Evolutionary conservation across 2,888 invertebrate genomes (phyloP).

Genomic region (Xanthia icteritia): DNA sequence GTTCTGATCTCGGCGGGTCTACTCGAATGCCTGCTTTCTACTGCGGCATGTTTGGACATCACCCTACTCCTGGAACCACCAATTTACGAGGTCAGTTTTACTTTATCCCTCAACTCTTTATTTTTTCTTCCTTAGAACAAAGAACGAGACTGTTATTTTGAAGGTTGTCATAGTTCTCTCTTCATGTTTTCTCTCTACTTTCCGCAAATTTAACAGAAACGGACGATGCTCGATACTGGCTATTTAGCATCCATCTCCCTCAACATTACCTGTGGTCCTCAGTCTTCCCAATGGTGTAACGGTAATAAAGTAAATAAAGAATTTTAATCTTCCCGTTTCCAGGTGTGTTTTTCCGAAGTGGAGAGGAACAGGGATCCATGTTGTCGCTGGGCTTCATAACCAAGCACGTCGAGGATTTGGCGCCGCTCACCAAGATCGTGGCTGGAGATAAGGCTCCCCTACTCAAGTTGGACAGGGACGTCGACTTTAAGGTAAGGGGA

Average conservation of each 20-base stretch:
- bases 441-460: slow-evolving; percentile 89
- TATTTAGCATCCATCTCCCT: not conserved
- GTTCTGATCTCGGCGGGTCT: slow-evolving; percentile 98
- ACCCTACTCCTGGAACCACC: slow-evolving; percentile 92
- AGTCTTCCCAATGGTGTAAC: not conserved
- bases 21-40: slow-evolving; percentile 97
- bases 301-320: not conserved
- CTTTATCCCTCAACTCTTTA: not conserved
- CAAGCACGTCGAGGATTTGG: slow-evolving; percentile 94
- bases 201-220: not conserved
- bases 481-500: slow-evolving; percentile 89
- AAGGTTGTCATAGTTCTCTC: not conserved
- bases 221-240: not conserved
- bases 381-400: slow-evolving; percentile 96
- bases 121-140: not conserved
- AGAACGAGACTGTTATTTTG: too few relatives aligned
- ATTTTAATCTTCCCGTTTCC: not conserved
- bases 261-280: not conserved
- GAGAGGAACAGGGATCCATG: slow-evolving; percentile 92
- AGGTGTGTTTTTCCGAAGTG: slow-evolving; percentile 93
- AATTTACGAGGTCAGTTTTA: slow-evolving; percentile 82
- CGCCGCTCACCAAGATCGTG: slow-evolving; percentile 93
- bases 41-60: slow-evolving; percentile 97
- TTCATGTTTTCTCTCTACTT: too few relatives aligned
- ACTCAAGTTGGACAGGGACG: slow-evolving; percentile 91